phyloP scores from a whole-genome alignment of 2,888 invertebrate species.

The Lasioglossum morio region DNA sequence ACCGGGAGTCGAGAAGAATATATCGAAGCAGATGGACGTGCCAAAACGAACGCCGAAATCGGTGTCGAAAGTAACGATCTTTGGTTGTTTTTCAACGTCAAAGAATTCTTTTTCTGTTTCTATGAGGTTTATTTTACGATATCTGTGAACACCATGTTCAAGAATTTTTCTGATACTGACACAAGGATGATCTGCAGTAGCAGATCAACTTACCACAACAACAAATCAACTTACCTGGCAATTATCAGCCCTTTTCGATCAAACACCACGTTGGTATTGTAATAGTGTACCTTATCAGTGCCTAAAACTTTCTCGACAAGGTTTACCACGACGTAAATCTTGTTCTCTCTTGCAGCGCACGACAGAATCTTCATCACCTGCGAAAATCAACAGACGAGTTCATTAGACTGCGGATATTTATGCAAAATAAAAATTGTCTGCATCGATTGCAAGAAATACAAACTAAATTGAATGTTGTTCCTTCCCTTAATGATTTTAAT shows the following conservation, averaged over 20 bases:
- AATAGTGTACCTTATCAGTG: conserved; percentile 77
- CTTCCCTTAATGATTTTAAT: too few relatives aligned
- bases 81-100: conserved; percentile 48
- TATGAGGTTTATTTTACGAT: conserved; percentile 85
- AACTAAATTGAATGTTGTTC: too few relatives aligned
- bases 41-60: conserved; percentile 86
- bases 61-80: conserved; percentile 84
- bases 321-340: conserved; percentile 86
- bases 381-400: not conserved
- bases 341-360: conserved; percentile 83
- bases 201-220: conserved; percentile 75
- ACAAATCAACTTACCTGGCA: conserved; percentile 82
- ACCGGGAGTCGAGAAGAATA: conserved; percentile 85
- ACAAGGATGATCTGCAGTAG: not conserved
- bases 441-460: too few relatives aligned
- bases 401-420: too few relatives aligned
- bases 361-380: conserved; percentile 82
- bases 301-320: conserved; percentile 81
- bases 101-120: conserved; percentile 77
- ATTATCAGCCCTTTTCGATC: conserved; percentile 85
- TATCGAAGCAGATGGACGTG: conserved; percentile 86
- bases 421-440: too few relatives aligned
- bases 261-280: conserved; percentile 86
- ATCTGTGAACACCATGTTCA: conserved; percentile 76
- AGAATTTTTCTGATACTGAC: not conserved